Conservation (phyloP, 2,113 vertebrate genomes). For the Leucopsar rothschildi region DNA sequence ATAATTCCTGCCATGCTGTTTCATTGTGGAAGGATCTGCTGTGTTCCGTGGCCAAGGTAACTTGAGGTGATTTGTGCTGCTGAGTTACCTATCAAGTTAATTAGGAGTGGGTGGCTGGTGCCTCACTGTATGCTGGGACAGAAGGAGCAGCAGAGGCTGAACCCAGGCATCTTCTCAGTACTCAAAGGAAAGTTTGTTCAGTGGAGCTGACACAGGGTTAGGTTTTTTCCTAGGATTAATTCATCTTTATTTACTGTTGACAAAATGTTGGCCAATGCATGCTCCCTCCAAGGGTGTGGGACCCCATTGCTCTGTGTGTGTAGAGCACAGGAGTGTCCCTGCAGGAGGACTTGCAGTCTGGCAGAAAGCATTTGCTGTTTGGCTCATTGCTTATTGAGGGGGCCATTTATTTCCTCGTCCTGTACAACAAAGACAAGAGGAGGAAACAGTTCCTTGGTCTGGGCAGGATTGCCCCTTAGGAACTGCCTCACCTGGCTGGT, state of each 20-base stretch:
- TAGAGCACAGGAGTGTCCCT: neutral
- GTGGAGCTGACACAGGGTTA: neutral
- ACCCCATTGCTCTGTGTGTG: accelerated
- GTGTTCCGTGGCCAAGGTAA: slow-evolving; percentile 11
- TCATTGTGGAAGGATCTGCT: slow-evolving; percentile 9
- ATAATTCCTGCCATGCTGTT: slow-evolving; percentile 35
- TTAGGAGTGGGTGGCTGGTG: slow-evolving; percentile 31
- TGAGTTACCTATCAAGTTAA: slow-evolving; percentile 26
- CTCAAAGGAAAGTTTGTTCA: neutral
- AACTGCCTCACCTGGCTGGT: neutral
- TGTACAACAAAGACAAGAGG: neutral
- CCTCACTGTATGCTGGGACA: neutral
- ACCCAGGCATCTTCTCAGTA: neutral
- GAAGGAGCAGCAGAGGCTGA: neutral
- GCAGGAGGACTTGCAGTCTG: neutral
- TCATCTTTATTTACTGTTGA: neutral
- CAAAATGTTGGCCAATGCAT: neutral
- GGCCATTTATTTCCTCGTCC: neutral
- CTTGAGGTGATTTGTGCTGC: slow-evolving; percentile 50
- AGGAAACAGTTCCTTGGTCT: neutral
- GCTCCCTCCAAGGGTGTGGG: neutral
- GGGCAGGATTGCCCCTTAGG: neutral
- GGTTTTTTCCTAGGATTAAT: neutral
- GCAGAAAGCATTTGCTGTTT: accelerated
- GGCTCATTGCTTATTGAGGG: neutral